Conservation (phyloP, 2,888 invertebrate species). For the Polydrusus cervinus region DNA sequence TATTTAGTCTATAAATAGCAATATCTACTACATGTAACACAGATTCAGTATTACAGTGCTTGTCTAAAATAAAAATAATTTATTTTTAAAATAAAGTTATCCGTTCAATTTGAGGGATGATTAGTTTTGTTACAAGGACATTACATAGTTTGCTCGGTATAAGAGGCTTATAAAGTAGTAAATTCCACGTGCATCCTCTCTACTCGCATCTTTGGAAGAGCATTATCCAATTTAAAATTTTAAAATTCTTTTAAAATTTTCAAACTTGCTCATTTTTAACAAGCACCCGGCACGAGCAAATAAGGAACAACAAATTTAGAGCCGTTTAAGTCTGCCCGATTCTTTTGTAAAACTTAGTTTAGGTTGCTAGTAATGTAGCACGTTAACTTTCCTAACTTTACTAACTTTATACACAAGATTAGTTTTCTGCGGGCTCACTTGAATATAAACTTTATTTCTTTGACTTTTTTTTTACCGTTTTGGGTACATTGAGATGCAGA, state of each 20-base stretch:
- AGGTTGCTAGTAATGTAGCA: constrained; percentile 42
- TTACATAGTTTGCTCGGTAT: too few species aligned
- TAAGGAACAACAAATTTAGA: constrained; percentile 44
- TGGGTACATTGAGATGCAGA: constrained; percentile 17
- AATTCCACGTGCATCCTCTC: too few species aligned
- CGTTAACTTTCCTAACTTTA: constrained; percentile 46
- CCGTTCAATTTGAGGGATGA: too few species aligned
- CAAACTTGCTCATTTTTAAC: constrained; percentile 16
- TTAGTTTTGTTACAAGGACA: too few species aligned
- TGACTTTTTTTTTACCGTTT: constrained; percentile 22
- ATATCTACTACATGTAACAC: too few species aligned
- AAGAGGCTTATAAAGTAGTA: too few species aligned
- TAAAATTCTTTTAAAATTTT: constrained; percentile 23
- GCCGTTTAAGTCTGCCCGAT: constrained; percentile 40
- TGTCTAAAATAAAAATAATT: too few species aligned
- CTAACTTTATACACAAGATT: constrained; percentile 47
- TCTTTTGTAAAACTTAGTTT: constrained; percentile 42
- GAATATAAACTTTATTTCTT: constrained; percentile 38
- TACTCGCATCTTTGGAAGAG: neutral
- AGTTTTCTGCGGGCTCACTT: constrained; percentile 39
- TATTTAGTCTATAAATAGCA: too few species aligned
- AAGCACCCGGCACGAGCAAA: constrained; percentile 28
- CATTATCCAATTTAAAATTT: constrained; percentile 12
- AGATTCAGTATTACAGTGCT: too few species aligned
- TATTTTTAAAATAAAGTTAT: too few species aligned